Evolutionary conservation across 1,140 invertebrate genomes (phyloP), one percentile per base, ranked within the genome.

Genomic region (Diploscapter pachys): DNA sequence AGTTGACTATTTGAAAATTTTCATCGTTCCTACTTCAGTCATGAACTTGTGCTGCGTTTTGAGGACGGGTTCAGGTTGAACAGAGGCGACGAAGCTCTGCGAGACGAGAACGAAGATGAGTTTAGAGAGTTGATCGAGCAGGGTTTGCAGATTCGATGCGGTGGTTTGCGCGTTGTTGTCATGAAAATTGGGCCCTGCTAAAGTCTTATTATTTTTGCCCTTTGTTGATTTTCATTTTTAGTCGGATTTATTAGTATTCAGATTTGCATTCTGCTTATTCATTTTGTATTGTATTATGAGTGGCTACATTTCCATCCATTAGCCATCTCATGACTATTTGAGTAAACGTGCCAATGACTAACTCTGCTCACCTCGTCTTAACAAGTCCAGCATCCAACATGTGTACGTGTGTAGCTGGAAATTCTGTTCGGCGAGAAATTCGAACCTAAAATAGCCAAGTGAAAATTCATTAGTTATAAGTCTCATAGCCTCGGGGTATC

Each of bases 401-500:
- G 83, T 79, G 61, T 80, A 85, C 50, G 83, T 84, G 8, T 84
- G 72, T n/a, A 85, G 54, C 59, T 83, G 81, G 84, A 84, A 85
- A 63, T 83, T 83, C 53, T 86, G 77, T 50, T 85, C 83, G 13
- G 84, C 81, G 11, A 85, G 66, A 53, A 85, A 75, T 73, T 85
- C 83, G 70, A 85, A 85, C 55, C 81, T 82, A 54, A 81, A 85
- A 68, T 8, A 70, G 48, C 11, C 6, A 53, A 13, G 52, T 31
- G 31, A 31, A 31, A 31, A 31, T 31, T 31, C 31, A 31, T 31
- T 31, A 31, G 31, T 31, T 31, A 31, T 31, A 31, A 31, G 31
- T 31, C 31, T 31, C 31, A 31, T 31, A 31, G 31, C 31, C 31
- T 31, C 31, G 31, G 31, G 31, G 31, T 31, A 31, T 31, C 31